phyloP scores from a whole-genome alignment of 2,888 invertebrate genomes.

The Ornithoptera priamus region DNA sequence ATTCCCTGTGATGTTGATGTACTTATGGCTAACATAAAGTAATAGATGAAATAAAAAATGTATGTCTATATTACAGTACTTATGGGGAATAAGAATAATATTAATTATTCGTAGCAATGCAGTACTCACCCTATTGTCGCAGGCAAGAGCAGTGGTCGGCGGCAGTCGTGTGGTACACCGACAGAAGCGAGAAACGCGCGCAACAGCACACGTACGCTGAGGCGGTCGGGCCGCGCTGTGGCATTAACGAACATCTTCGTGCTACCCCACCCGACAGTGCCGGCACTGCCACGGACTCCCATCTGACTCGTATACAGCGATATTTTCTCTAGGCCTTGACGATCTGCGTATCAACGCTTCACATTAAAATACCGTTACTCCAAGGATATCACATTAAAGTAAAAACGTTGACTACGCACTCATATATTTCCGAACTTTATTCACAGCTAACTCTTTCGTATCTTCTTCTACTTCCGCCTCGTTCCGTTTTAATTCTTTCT shows the following conservation, averaged over 20 bases:
- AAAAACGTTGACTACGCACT: slow-evolving; percentile 37
- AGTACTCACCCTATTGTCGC: slow-evolving; percentile 53
- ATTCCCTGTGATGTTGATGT: not conserved
- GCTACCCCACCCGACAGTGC: slow-evolving; percentile 50
- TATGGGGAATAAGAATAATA: too few relatives aligned
- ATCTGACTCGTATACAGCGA: slow-evolving; percentile 55
- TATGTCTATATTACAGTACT: not conserved
- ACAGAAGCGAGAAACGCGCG: slow-evolving; percentile 46
- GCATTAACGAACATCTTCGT: slow-evolving; percentile 44
- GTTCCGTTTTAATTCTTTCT: slow-evolving; percentile 21
- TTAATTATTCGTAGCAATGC: too few relatives aligned
- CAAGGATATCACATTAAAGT: not conserved
- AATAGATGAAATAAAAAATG: not conserved
- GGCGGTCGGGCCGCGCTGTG: slow-evolving; percentile 47
- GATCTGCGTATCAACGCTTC: slow-evolving; percentile 38
- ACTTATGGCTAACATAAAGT: not conserved
- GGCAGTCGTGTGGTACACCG: slow-evolving; percentile 41
- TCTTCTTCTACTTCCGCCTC: not conserved
- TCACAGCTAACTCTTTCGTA: slow-evolving; percentile 34
- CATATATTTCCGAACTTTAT: slow-evolving; percentile 40
- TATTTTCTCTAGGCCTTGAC: slow-evolving; percentile 47
- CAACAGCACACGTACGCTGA: slow-evolving; percentile 45
- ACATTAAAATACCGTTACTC: not conserved
- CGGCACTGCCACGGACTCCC: slow-evolving; percentile 46
- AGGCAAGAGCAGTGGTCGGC: slow-evolving; percentile 57